Evolutionary conservation across 2,113 vertebrate genomes (phyloP), one percentile per base, ranked within the genome.

Genomic region (Corythornis cristatus): DNA sequence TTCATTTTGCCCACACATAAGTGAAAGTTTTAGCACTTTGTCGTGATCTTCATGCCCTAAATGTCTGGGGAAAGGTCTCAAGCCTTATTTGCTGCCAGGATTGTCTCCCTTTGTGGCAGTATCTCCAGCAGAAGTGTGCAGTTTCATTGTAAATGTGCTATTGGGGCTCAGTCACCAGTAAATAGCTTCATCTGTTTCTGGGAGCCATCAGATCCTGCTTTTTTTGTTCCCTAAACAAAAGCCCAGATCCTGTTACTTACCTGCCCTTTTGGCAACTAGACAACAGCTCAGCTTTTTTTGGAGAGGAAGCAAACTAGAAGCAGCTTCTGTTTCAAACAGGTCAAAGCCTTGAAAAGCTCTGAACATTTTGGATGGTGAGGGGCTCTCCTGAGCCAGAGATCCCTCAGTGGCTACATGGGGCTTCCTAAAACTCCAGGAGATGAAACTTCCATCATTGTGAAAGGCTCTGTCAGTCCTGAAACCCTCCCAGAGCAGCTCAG

Each of bases 161-260:
- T 68, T 74, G 46, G 62, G 50, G 46, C 37, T 77, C 45, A 61
- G 42, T 56, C 86, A 78, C 50, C 67, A 66, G 70, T 66, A 80
- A 93, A 86, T 4, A 88, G 57, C 74, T n/a, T 72, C 33, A 40
- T 61, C 70, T 86, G 16, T 78, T 94, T 70, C 83, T 93, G 58
- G 51, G 67, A 86, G 89, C 71, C 62, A 33, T 81, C 84, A 75
- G 86, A 76, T 83, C 82, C 31, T 72, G 54, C 71, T 50, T 45
- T 50, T 45, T 61, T 85, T 94, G 87, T 89, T 95, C 74, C 71
- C 80, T 67, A 50, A 86, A 94, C 90, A 89, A 83, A 96, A 79
- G 90, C 54, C 60, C 43, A 56, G 80, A 72, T 96, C 90, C 68
- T 86, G 68, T 95, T 95, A 85, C 93, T 50, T 90, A 70, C 85